Evolutionary conservation across 2,888 invertebrate species (phyloP), one percentile per base, ranked within the genome.

Genomic region (Hyposoter dolosus): DNA sequence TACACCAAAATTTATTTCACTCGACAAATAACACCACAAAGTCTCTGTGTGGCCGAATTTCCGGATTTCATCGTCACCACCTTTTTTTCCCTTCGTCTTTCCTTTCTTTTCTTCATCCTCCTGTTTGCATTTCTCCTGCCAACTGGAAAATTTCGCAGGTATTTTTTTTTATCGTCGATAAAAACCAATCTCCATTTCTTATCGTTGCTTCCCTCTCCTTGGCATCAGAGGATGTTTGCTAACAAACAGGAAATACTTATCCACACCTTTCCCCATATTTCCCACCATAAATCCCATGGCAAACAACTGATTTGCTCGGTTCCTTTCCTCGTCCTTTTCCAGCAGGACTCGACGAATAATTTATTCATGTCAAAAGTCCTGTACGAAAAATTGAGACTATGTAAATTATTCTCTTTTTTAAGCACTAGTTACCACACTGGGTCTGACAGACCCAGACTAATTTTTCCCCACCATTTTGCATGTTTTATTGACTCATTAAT

Each of bases 1-100:
- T 76, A 81, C 71, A 77, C 85, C 35, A 28, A 85, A 78, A 82
- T 35, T 63, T 71, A 65, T n/a, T 77, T 0, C 28, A 32, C 45
- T 66, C 35, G 35, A 74, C 56, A 72, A 32, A 65, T 45, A 40
- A 53, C 10, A 53, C 72, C 50, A 56, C 56, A 56, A 35, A 40
- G 40, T 43, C 7, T 43, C 28, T 63, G 47, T 74, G 63, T 68
- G 77, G 84, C 72, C 74, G 77, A 74, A 84, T 82, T 82, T 84
- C 47, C 35, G n/a, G 65, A 78, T 77, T 84, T 82, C 10, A 78
- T 74, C 45, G 17, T 28, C 23, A 40, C n/a, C 12, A 60, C 69
- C 68, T 45, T 47, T 47, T 47, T 72, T 66, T 45, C 53, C 65
- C 6, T 17, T 0, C 12, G 17, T 56, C 32, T 66, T 45, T 17